These are phyloP conservation scores for Clarias magur DNA, from an alignment of 2,113 vertebrate genomes.

Conservation along the genomic window DNA sequence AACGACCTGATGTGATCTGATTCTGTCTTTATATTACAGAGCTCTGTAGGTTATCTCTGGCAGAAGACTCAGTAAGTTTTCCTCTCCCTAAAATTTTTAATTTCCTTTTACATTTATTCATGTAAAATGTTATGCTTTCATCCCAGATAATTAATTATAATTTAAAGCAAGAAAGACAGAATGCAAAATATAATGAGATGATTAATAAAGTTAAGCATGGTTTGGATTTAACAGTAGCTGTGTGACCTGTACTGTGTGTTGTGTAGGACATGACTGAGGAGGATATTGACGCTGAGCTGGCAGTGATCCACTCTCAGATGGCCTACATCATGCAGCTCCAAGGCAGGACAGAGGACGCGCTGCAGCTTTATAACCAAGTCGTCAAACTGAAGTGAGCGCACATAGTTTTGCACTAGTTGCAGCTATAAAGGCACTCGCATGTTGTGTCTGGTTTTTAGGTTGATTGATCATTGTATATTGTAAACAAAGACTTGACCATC, in stretches of 20 bases:
- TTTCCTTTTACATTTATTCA: not conserved
- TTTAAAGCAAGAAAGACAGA: not conserved
- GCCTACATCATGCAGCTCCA: conserved; percentile 92
- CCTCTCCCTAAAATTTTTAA: not conserved
- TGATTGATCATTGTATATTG: not conserved
- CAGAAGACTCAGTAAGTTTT: conserved; percentile 92
- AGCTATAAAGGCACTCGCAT: not conserved
- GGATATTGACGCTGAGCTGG: conserved; percentile 89
- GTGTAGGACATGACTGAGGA: conserved; percentile 92
- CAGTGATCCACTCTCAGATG: conserved; percentile 98
- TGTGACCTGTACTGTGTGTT: not conserved
- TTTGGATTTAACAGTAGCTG: not conserved
- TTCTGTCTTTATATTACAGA: conserved; percentile 68
- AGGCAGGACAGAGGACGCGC: conserved; percentile 87
- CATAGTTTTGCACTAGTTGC: not conserved
- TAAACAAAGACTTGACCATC: no score
- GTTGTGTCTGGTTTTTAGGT: not conserved
- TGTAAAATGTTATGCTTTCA: not conserved
- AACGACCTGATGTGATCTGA: not conserved
- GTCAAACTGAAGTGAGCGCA: conserved; percentile 88
- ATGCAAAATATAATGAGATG: not conserved
- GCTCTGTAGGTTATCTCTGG: conserved; percentile 85
- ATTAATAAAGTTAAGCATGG: no score
- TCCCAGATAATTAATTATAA: not conserved
- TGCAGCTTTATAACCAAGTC: conserved; percentile 99